Conservation (phyloP, 2,888 invertebrate species). For the Patella caerulea region DNA sequence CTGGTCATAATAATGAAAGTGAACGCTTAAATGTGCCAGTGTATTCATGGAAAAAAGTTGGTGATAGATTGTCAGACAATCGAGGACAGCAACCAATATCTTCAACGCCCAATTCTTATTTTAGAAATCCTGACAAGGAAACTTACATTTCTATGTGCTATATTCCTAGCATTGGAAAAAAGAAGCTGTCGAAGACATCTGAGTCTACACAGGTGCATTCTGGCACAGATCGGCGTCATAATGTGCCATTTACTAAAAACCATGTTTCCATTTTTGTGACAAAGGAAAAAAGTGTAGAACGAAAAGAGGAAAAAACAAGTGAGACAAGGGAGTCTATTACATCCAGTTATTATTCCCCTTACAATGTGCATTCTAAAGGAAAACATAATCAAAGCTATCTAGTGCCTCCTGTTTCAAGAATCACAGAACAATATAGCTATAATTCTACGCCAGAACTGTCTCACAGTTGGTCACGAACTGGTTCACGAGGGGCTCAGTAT, state of each 20-base stretch:
- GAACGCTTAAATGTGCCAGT: slow-evolving; percentile 12
- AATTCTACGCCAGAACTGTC: neutral
- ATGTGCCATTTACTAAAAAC: neutral
- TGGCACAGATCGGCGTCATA: neutral
- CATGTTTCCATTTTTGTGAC: slow-evolving; percentile 3
- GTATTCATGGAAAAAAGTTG: neutral
- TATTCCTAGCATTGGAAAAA: slow-evolving; percentile 26
- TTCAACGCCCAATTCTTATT: too few relatives aligned
- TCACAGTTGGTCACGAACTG: neutral
- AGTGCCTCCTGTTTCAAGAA: too few relatives aligned
- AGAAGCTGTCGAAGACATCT: neutral
- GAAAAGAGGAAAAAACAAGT: neutral
- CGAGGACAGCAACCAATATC: neutral
- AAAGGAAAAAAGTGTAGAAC: slow-evolving; percentile 2
- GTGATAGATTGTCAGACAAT: neutral
- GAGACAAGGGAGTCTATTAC: neutral
- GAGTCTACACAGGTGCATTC: too few relatives aligned
- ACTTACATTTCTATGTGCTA: slow-evolving; percentile 33
- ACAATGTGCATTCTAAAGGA: neutral
- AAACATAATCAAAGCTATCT: too few relatives aligned
- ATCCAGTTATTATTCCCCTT: neutral
- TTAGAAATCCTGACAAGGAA: neutral
- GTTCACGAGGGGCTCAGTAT: neutral
- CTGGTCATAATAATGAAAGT: neutral
- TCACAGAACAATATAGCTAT: neutral